Base-by-base conservation (phyloP, 2,888 invertebrate genomes). In the Lycia hirtaria region DNA sequence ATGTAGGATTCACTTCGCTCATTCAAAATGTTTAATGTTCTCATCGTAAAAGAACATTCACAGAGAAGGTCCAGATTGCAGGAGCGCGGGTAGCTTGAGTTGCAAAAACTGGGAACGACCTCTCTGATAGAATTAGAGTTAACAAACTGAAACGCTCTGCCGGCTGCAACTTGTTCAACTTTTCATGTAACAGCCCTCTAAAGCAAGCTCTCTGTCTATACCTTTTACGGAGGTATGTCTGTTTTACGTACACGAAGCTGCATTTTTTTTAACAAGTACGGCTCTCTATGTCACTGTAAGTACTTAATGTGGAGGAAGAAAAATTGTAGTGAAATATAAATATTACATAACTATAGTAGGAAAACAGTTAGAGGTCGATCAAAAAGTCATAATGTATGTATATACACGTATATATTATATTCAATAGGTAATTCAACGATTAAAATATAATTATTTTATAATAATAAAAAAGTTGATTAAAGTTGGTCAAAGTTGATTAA, bases 41-140 rank as follows among this genome's bases (percentile, higher is more conserved):
- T 5, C 9, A 56, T 51, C 40, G 48, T 50, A 55, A 55, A 63
- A 54, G 53, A 49, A 57, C 61, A 65, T 71, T 73, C 59, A 56
- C 60, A 65, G 50, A 26, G 53, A 24, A 20, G 22, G 47, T 35
- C 26, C 58, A 65, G 64, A 69, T 65, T 68, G 65, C 67, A 72
- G 63, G 69, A 75, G 69, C 69, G 67, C 59, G 56, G 53, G 61
- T 65, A 72, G 72, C 68, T 75, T 55, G 60, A 67, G 63, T 67
- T 65, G 67, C 67, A 71, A 68, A 73, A 76, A 76, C 68, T 67
- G 68, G 62, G 60, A 75, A 69, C 67, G 62, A 73, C 67, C 69
- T 73, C 69, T 63, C 60, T 72, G 72, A 79, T 75, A 72, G 72
- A 76, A 80, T 80, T 76, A 78, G 69, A 80, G 75, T 75, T 76